A percentile compares a stretch with the other conserved stretches of the same genome.
Conservation (phyloP, 2,113 vertebrate genomes). For the Cacatua alba region DNA sequence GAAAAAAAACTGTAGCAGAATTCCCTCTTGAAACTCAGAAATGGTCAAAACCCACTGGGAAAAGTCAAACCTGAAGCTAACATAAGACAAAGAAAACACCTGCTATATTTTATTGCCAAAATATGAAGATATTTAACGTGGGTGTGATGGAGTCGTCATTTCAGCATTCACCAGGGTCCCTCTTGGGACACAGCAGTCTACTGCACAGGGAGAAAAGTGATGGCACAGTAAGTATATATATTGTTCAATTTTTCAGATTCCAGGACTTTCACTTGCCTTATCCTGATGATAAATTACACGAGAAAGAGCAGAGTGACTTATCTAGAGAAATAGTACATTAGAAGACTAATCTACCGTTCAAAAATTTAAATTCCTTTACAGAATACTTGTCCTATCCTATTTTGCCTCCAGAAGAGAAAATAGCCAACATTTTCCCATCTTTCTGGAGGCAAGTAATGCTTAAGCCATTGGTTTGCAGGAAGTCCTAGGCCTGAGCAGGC, state of each 20-base stretch:
- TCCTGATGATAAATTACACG: neutral
- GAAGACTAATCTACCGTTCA: neutral
- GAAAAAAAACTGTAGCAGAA: slow-evolving; percentile 18
- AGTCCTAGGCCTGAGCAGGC: neutral
- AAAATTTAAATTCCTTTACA: neutral
- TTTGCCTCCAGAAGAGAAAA: neutral
- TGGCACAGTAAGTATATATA: neutral
- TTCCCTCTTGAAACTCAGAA: neutral
- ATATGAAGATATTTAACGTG: neutral
- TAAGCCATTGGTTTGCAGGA: neutral
- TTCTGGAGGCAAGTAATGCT: neutral
- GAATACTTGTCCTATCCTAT: neutral
- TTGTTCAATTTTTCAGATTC: neutral
- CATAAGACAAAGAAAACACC: neutral
- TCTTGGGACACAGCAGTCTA: neutral
- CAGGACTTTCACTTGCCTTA: neutral
- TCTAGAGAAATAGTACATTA: neutral
- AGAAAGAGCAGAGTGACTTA: neutral
- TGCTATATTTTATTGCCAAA: neutral
- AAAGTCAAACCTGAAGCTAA: slow-evolving; percentile 24
- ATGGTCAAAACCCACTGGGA: neutral
- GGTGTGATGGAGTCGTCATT: neutral
- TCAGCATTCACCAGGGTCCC: neutral
- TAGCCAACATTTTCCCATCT: neutral
- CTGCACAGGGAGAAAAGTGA: neutral